Percentiles rank a stretch among this genome's conserved stretches.
Evolutionary conservation across 2,888 invertebrate genomes (phyloP).

Genomic region (Andrena haemorrhoa): DNA sequence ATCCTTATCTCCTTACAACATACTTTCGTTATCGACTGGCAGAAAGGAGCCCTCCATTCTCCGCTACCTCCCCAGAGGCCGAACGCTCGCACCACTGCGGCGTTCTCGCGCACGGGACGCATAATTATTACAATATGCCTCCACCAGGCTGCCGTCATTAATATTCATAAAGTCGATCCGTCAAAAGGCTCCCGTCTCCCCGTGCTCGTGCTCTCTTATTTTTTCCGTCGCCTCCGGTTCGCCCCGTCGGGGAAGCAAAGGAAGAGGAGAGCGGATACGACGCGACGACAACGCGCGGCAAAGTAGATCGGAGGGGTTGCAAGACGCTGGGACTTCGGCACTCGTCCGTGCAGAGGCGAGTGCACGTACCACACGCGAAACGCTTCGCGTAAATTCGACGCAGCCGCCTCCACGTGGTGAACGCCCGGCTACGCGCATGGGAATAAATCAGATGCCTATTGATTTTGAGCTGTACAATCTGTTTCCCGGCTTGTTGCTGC

Average conservation of each 20-base stretch:
- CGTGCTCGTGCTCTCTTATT: slow-evolving; percentile 17
- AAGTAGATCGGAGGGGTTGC: slow-evolving; percentile 19
- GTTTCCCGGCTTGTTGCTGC: slow-evolving; percentile 57
- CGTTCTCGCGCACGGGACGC: slow-evolving; percentile 54
- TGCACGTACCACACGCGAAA: slow-evolving; percentile 22
- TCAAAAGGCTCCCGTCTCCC: slow-evolving; percentile 58
- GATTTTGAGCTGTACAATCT: slow-evolving; percentile 76
- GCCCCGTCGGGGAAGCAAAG: neutral
- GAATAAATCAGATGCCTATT: slow-evolving; percentile 77
- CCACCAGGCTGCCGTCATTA: slow-evolving; percentile 57
- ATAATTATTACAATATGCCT: slow-evolving; percentile 70
- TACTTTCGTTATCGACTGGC: slow-evolving; percentile 56
- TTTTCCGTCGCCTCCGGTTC: slow-evolving; percentile 27
- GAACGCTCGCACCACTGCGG: slow-evolving; percentile 11
- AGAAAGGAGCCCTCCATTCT: slow-evolving; percentile 7
- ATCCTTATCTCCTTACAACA: slow-evolving; percentile 50
- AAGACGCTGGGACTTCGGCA: slow-evolving; percentile 8
- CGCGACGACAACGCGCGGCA: slow-evolving; percentile 2
- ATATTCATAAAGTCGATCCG: slow-evolving; percentile 74
- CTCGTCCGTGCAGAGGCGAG: neutral
- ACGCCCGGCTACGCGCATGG: slow-evolving; percentile 63
- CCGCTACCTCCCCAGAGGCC: neutral
- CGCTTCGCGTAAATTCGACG: slow-evolving; percentile 54
- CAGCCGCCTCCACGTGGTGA: slow-evolving; percentile 47
- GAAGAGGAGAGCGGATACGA: neutral